phyloP scores from a whole-genome alignment of 2,888 invertebrate species.

The Cynaeus angustus region DNA sequence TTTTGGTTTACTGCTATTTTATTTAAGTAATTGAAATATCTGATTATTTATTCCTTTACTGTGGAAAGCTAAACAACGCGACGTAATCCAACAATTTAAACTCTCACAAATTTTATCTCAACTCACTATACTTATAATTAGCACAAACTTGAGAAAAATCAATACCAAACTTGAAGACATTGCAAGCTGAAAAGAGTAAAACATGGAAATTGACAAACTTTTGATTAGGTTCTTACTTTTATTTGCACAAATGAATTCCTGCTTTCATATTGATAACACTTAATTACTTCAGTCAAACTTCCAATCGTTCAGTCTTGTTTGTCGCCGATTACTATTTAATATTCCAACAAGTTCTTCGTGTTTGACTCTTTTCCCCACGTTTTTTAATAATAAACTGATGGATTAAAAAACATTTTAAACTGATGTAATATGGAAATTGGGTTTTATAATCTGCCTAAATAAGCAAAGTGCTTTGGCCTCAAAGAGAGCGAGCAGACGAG shows the following conservation, averaged over 20 bases:
- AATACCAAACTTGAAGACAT: conserved; percentile 14
- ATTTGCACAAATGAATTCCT: conserved; percentile 14
- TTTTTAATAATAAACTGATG: conserved; percentile 18
- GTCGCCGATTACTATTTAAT: not conserved
- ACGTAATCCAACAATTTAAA: too few relatives aligned
- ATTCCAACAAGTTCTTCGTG: not conserved
- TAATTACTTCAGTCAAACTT: not conserved
- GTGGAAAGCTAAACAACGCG: too few relatives aligned
- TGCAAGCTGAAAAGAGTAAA: conserved; percentile 16
- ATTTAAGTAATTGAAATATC: too few relatives aligned
- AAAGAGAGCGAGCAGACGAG: conserved; percentile 46
- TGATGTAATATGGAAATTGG: conserved; percentile 39
- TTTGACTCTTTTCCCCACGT: not conserved
- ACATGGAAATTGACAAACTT: conserved; percentile 24
- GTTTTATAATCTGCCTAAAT: conserved; percentile 46
- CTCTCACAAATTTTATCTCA: conserved; percentile 13
- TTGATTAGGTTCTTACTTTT: conserved; percentile 20
- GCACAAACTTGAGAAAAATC: conserved; percentile 9
- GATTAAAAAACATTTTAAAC: conserved; percentile 27
- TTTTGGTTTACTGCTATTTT: too few relatives aligned
- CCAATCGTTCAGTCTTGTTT: conserved; percentile 4
- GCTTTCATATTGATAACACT: conserved; percentile 15
- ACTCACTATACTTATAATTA: conserved; percentile 21
- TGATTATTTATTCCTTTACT: too few relatives aligned
- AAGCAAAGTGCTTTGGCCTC: conserved; percentile 46